Percentiles rank a stretch among this genome's conserved stretches.
phyloP scores from a whole-genome alignment of 2,797 vertebrate species.

The Cyclopterus lumpus region DNA sequence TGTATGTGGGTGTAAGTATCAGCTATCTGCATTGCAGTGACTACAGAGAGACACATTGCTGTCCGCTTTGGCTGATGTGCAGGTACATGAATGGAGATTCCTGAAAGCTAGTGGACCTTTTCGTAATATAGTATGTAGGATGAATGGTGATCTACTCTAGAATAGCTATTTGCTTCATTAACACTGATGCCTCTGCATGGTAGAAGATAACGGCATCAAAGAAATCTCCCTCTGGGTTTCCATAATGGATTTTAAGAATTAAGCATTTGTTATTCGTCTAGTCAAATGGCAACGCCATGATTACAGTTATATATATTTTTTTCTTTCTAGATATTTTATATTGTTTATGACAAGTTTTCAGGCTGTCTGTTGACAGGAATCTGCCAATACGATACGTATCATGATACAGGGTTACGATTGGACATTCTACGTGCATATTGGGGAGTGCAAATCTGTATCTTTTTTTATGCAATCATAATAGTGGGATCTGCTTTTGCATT shows the following conservation, averaged over 20 bases:
- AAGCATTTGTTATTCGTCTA: not conserved
- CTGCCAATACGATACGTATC: not conserved
- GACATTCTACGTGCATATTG: not conserved
- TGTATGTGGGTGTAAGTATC: slow-evolving; percentile 7
- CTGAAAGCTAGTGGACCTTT: not conserved
- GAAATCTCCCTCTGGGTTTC: not conserved
- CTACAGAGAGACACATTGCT: slow-evolving; percentile 10
- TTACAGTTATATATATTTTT: not conserved
- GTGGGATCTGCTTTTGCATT: not conserved
- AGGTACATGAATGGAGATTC: slow-evolving; percentile 12
- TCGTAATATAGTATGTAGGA: not conserved
- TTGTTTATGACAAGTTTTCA: not conserved
- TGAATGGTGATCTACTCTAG: not conserved
- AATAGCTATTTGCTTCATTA: not conserved
- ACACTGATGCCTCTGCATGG: not conserved
- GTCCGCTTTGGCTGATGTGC: slow-evolving; percentile 1
- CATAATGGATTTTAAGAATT: not conserved
- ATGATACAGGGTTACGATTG: not conserved
- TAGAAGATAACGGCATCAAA: not conserved
- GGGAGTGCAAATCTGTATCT: not conserved
- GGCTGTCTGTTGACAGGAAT: not conserved
- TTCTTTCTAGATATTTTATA: not conserved
- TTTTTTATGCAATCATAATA: not conserved
- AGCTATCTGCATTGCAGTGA: slow-evolving; percentile 3
- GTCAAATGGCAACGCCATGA: not conserved